Evolutionary conservation across 2,797 vertebrate genomes (phyloP).

Genomic region (Chaenodraco wilsoni): DNA sequence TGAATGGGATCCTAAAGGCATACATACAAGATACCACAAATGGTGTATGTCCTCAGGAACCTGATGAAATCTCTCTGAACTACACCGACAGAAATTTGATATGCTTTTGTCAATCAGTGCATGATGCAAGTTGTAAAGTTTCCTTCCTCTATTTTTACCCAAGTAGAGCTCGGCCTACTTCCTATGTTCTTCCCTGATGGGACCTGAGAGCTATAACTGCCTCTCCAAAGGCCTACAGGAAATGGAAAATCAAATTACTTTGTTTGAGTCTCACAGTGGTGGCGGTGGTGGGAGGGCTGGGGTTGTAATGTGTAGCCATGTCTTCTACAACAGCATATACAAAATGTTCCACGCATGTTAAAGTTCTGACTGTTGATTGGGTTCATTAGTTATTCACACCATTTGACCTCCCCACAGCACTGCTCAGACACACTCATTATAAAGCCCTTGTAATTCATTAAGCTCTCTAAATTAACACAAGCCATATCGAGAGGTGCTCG

Average conservation of each 20-base stretch:
- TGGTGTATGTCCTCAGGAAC: slow-evolving; percentile 32
- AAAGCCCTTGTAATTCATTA: slow-evolving; percentile 80
- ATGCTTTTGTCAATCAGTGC: slow-evolving; percentile 63
- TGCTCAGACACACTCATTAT: slow-evolving; percentile 72
- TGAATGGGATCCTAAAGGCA: slow-evolving; percentile 13
- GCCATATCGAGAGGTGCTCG: slow-evolving; percentile 51
- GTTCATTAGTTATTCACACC: slow-evolving; percentile 77
- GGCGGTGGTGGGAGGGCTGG: slow-evolving; percentile 26
- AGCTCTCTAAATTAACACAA: slow-evolving; percentile 74
- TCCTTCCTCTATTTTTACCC: slow-evolving; percentile 79
- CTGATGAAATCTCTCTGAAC: slow-evolving; percentile 41
- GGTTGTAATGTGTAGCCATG: slow-evolving; percentile 35
- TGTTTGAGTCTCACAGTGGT: slow-evolving; percentile 59
- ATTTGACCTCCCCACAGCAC: slow-evolving; percentile 68
- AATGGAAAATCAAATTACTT: slow-evolving; percentile 86
- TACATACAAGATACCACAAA: slow-evolving; percentile 18
- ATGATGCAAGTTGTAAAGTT: slow-evolving; percentile 64
- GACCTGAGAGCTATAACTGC: slow-evolving; percentile 78
- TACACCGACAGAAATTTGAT: slow-evolving; percentile 51
- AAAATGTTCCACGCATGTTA: slow-evolving; percentile 56
- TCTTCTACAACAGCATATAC: slow-evolving; percentile 39
- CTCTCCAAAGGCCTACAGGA: slow-evolving; percentile 82
- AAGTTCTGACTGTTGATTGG: slow-evolving; percentile 62
- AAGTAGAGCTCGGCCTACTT: slow-evolving; percentile 84
- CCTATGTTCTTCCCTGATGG: slow-evolving; percentile 72